Evolutionary conservation across 2,113 vertebrate genomes (phyloP).

Genomic region (Sylvilagus bachmani): DNA sequence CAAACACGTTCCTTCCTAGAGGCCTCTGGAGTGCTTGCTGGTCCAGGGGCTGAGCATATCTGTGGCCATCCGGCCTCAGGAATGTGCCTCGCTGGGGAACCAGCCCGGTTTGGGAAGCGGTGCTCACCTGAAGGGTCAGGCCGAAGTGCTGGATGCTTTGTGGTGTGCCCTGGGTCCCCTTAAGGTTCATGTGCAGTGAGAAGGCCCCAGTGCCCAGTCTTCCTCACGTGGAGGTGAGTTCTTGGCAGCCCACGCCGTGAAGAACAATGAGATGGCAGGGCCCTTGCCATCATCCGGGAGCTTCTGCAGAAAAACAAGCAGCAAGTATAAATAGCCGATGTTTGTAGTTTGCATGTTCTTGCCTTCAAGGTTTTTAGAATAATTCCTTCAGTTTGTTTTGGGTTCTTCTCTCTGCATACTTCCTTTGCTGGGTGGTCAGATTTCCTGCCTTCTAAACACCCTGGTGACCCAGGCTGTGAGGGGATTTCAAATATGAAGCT

Average conservation of each 20-base stretch:
- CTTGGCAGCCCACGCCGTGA: constrained; percentile 66
- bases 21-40: background rate
- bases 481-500: constrained; percentile 66
- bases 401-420: constrained; percentile 74
- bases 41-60: background rate
- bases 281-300: constrained; percentile 17
- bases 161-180: constrained; percentile 51
- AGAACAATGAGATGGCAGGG: constrained; percentile 65
- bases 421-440: constrained; percentile 74
- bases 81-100: constrained; percentile 65
- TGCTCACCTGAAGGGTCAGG: constrained; percentile 32
- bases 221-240: constrained; percentile 25
- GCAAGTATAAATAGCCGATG: constrained; percentile 84
- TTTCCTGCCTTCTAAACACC: constrained; percentile 81
- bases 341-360: constrained; percentile 84
- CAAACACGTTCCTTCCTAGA: constrained; percentile 74
- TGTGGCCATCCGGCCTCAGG: constrained; percentile 40
- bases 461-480: constrained; percentile 69
- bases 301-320: constrained; percentile 75
- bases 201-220: constrained; percentile 50
- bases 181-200: constrained; percentile 36
- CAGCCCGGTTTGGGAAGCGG: constrained; percentile 37
- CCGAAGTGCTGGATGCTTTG: constrained; percentile 12
- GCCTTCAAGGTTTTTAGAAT: constrained; percentile 81
- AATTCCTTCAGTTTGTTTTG: constrained; percentile 79